Base-by-base conservation (phyloP, 1,140 invertebrate species). In the Sarcophaga bullata region DNA sequence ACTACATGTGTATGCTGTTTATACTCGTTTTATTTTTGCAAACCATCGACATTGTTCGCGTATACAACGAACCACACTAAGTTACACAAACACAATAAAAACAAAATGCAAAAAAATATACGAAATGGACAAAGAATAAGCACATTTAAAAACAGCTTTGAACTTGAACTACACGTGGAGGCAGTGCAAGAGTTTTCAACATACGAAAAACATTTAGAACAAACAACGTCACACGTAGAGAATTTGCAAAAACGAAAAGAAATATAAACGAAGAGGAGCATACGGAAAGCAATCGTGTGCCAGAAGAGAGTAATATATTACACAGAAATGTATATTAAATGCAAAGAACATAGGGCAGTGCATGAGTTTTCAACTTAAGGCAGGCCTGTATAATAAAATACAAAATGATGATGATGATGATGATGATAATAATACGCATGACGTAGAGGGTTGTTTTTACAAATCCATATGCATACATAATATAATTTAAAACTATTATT, bases 81-180 rank as follows among this genome's bases (percentile, higher is more conserved):
- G 54, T n/a, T 15, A n/a, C 11, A 62, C 10, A 62, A 25, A 47
- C 47, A 81, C 81, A 46, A 13, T 10, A 58, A 54, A 47, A 73
- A 46, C 80, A 50, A 46, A 73, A 25, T 73, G n/a, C 73, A 15
- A 17, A 73, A 25, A 73, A 73, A 54, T n/a, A 54, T 47, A 76
- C 15, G 8, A 49, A 47, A 49, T 11, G 37, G 19, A 37, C 49
- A 8, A 81, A 81, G 37, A 81, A 81, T 48, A 62, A 50, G 19
- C 48, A 81, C 47, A 73, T 48, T 47, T 19, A 82, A 19, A 76
- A 82, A 83, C 82, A 83, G 82, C 82, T 84, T 84, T 89, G 88
- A 89, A 89, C 88, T 89, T 89, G 88, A 89, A 89, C 88, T 89
- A 89, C 88, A 89, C 88, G 88, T 89, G 88, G 88, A 88, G 88